A percentile compares a stretch with the other conserved stretches of the same genome.
phyloP scores from a whole-genome alignment of 2,113 vertebrate species.

The Oxyruncus cristatus region DNA sequence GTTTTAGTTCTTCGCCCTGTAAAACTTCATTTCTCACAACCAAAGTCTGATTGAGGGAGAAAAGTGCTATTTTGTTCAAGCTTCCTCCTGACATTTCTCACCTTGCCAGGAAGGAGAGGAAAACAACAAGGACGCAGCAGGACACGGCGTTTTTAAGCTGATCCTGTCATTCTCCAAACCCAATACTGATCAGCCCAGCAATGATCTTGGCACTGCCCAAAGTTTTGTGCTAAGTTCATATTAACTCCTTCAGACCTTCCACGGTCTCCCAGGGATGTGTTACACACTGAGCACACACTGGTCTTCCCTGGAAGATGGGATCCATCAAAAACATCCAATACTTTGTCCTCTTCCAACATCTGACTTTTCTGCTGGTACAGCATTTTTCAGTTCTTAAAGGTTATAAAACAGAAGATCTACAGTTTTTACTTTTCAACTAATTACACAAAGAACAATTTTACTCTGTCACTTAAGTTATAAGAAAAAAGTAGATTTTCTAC shows the following conservation, averaged over 20 bases:
- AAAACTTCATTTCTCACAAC: background rate
- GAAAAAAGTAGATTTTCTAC: background rate
- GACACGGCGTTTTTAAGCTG: background rate
- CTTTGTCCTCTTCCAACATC: background rate
- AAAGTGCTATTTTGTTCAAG: background rate
- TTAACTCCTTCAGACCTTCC: background rate
- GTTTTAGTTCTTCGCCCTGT: background rate
- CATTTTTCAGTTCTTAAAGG: background rate
- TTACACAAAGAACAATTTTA: background rate
- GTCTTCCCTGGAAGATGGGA: background rate
- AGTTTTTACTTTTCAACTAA: background rate
- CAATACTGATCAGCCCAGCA: background rate
- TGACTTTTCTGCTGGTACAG: background rate
- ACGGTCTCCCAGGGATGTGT: background rate
- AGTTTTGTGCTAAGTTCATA: background rate
- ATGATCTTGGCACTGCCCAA: background rate
- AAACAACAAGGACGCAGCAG: background rate
- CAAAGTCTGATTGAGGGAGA: background rate
- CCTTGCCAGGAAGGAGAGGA: background rate
- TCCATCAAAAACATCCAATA: background rate
- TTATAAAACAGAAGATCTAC: background rate
- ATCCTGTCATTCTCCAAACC: background rate
- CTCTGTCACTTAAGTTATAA: background rate
- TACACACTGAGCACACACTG: accelerated
- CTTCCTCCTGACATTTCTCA: background rate